phyloP scores from a whole-genome alignment of 1,140 invertebrate species.

The Frieseomelitta varia region DNA sequence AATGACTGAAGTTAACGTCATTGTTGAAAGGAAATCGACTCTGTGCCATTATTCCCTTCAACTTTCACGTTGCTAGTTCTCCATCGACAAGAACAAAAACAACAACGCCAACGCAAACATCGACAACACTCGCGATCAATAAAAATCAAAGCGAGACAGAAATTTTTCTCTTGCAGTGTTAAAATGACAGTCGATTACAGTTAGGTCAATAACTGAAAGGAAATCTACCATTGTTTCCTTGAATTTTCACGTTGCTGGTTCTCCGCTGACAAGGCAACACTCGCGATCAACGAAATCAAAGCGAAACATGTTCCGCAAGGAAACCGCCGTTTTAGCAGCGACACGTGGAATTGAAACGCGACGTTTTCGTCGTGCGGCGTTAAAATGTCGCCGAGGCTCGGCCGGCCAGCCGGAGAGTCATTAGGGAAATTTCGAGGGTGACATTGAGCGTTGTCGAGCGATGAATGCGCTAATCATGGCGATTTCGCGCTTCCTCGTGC shows the following conservation, averaged over 20 bases:
- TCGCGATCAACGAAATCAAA: background rate
- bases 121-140: background rate
- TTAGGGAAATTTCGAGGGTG: background rate
- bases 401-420: background rate
- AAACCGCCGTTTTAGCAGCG: too few species aligned
- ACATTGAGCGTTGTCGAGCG: background rate
- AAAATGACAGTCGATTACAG: background rate
- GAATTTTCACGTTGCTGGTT: conserved; percentile 11
- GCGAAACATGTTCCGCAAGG: background rate
- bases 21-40: background rate
- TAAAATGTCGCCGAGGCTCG: background rate
- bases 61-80: conserved; percentile 9
- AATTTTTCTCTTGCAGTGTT: too few species aligned
- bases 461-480: conserved; percentile 39
- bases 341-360: background rate
- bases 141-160: background rate
- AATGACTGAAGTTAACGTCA: background rate
- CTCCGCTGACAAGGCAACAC: background rate
- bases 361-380: background rate
- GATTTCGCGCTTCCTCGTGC: conserved; percentile 21
- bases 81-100: too few species aligned
- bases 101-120: background rate
- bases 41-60: background rate
- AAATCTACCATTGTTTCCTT: conserved; percentile 3
- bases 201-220: background rate